phyloP scores from a whole-genome alignment of 1,140 invertebrate species.

The Drosophila pseudoananassae region DNA sequence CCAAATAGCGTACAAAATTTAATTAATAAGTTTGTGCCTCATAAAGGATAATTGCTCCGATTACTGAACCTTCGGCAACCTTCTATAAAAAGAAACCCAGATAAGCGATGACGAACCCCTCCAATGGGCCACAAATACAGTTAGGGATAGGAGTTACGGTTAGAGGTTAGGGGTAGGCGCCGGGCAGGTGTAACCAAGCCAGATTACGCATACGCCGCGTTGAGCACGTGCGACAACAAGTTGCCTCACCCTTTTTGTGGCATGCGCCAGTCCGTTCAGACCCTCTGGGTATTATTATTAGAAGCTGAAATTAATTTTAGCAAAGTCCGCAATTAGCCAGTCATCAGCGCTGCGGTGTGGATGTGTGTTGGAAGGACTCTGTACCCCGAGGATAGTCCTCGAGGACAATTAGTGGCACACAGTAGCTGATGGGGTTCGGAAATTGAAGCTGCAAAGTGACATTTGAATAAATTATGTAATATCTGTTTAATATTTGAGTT shows the following conservation, averaged over 20 bases:
- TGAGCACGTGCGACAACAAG: conserved; percentile 59
- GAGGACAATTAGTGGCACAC: conserved; percentile 2
- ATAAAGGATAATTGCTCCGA: conserved; percentile 64
- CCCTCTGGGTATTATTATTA: conserved; percentile 70
- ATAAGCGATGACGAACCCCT: conserved; percentile 19
- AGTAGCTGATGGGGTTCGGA: conserved; percentile 2
- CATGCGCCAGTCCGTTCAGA: conserved; percentile 1
- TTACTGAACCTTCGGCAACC: conserved; percentile 42
- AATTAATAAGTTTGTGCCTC: conserved; percentile 68
- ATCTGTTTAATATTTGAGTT: too few species aligned
- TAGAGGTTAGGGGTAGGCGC: too few species aligned
- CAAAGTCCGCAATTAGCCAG: conserved; percentile 72
- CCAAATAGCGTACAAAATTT: conserved; percentile 55
- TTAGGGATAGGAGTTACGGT: conserved; percentile 1
- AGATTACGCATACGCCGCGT: conserved; percentile 60
- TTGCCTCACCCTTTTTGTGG: conserved; percentile 9
- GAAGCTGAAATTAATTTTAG: conserved; percentile 78
- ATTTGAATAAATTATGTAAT: too few species aligned
- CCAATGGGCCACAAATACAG: conserved; percentile 3
- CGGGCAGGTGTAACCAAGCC: conserved; percentile 14
- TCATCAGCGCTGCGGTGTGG: conserved; percentile 45
- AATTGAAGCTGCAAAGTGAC: too few species aligned
- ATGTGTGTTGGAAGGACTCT: background rate
- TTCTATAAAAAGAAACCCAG: conserved; percentile 43
- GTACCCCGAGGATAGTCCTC: conserved; percentile 2